A percentile compares a stretch with the other conserved stretches of the same genome.
Evolutionary conservation across 2,113 vertebrate genomes (phyloP).

Genomic region (Geothlypis trichas): DNA sequence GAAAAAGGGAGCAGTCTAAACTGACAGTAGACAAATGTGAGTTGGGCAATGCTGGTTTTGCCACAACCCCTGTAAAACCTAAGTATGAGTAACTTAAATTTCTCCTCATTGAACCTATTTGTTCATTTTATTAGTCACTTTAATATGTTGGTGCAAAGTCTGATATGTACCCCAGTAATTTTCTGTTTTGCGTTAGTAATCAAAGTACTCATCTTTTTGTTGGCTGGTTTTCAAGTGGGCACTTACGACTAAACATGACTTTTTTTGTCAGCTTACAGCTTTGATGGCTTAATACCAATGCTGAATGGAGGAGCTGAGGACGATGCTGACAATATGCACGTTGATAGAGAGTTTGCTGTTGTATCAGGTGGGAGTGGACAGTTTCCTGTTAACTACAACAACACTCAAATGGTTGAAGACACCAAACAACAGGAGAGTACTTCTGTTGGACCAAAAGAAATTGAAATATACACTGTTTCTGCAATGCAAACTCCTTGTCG

Average conservation of each 20-base stretch:
- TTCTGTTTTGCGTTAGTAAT: not conserved
- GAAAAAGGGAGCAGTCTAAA: not conserved
- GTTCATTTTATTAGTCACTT: not conserved
- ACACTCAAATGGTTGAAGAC: constrained; percentile 82
- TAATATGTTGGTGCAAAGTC: not conserved
- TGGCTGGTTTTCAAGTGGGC: not conserved
- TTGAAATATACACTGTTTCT: constrained; percentile 94
- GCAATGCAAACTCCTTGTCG: constrained; percentile 96
- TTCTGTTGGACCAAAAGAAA: constrained; percentile 85
- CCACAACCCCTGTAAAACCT: not conserved
- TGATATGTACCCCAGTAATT: not conserved
- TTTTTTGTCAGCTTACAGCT: constrained; percentile 64
- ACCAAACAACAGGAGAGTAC: constrained; percentile 78
- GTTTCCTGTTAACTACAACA: constrained; percentile 87
- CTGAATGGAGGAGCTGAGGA: constrained; percentile 72
- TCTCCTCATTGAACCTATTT: not conserved
- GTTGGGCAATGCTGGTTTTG: not conserved
- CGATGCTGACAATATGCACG: constrained; percentile 83
- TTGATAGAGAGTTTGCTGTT: constrained; percentile 78
- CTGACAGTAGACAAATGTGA: not conserved
- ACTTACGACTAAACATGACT: not conserved
- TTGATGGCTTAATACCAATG: constrained; percentile 57
- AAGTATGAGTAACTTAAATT: not conserved
- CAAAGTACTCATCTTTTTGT: not conserved
- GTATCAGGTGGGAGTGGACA: constrained; percentile 91